Percentiles rank a stretch among this genome's conserved stretches.
Conservation (phyloP, 2,888 invertebrate genomes). For the Athrips mouffetella region DNA sequence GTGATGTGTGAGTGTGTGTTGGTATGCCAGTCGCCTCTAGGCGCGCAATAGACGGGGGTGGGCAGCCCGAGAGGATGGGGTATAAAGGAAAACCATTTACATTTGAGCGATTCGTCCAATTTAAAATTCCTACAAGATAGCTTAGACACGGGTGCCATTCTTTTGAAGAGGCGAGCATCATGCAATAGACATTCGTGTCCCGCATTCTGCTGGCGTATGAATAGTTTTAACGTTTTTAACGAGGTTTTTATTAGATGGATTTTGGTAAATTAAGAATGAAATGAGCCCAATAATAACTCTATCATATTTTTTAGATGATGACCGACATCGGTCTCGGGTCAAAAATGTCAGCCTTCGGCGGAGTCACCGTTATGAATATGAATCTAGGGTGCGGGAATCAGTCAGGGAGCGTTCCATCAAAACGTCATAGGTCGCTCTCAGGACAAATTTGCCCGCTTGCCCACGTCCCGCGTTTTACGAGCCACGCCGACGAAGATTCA, state of each 20-base stretch:
- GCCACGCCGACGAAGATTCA: conserved; percentile 76
- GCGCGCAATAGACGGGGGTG: conserved; percentile 76
- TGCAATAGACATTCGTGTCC: conserved; percentile 57
- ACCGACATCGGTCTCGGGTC: conserved; percentile 48
- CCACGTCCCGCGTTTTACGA: conserved; percentile 78
- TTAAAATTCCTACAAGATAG: conserved; percentile 80
- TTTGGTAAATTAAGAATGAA: conserved; percentile 18
- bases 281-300: too few species aligned
- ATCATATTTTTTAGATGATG: conserved; percentile 40
- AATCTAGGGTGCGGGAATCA: conserved; percentile 72
- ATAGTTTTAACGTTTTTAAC: conserved; percentile 51
- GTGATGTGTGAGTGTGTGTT: conserved; percentile 69
- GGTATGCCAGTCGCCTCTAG: conserved; percentile 77
- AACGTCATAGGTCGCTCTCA: conserved; percentile 77
- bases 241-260: conserved; percentile 38
- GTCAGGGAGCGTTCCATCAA: conserved; percentile 74
- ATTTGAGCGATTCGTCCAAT: conserved; percentile 80
- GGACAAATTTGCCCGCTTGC: conserved; percentile 77
- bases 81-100: conserved; percentile 80
- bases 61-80: conserved; percentile 75
- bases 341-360: conserved; percentile 52
- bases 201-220: conserved; percentile 39
- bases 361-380: conserved; percentile 74
- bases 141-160: conserved; percentile 77
- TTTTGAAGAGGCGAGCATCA: conserved; percentile 72